A percentile compares a stretch with the other conserved stretches of the same genome.
phyloP scores from a whole-genome alignment of 2,888 invertebrate species.

The Andrena praecox region DNA sequence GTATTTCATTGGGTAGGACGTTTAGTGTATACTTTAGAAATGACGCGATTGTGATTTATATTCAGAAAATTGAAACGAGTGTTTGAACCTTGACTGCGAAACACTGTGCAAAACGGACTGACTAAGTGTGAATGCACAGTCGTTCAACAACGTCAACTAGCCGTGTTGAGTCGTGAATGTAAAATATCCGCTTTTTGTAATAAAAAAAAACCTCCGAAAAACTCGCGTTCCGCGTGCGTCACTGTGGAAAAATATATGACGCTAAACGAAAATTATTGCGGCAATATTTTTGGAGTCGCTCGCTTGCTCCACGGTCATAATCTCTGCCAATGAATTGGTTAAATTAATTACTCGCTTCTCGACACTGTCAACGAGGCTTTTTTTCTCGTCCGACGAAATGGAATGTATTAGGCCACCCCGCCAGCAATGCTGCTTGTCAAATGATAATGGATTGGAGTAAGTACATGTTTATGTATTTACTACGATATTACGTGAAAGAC shows the following conservation, averaged over 20 bases:
- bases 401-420: neutral
- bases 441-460: neutral
- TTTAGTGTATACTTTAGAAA: too few relatives aligned
- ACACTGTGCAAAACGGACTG: neutral
- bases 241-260: conserved; percentile 32
- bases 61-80: neutral
- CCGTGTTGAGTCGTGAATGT: conserved; percentile 20
- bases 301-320: conserved; percentile 36
- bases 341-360: conserved; percentile 48
- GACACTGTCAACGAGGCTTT: conserved; percentile 6
- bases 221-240: neutral
- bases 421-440: conserved; percentile 6
- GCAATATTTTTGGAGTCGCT: conserved; percentile 42
- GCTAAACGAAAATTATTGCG: conserved; percentile 54
- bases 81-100: neutral
- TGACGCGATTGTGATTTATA: too few relatives aligned
- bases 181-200: conserved; percentile 49
- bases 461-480: neutral
- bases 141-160: conserved; percentile 21
- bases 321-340: conserved; percentile 40
- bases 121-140: neutral
- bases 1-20: neutral
- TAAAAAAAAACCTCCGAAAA: conserved; percentile 45
- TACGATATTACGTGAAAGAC: neutral
- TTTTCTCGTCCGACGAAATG: neutral